A percentile compares a stretch with the other conserved stretches of the same genome.
Evolutionary conservation across 2,797 vertebrate species (phyloP).

Genomic region (Gobionotothen gibberifrons): DNA sequence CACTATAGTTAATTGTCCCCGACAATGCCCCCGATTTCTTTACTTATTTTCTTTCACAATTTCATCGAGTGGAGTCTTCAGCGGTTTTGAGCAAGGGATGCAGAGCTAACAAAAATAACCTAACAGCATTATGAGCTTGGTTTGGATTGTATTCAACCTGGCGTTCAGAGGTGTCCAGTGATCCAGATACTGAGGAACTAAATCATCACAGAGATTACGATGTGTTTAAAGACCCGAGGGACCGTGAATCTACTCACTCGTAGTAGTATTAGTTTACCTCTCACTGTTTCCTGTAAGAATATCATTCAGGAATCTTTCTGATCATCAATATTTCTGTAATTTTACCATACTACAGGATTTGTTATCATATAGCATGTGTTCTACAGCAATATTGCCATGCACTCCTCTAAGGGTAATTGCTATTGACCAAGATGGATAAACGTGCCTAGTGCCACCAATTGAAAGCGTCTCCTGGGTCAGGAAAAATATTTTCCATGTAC

Average conservation of each 20-base stretch:
- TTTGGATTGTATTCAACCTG: constrained; percentile 53
- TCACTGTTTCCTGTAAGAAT: constrained; percentile 4
- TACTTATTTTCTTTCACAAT: constrained; percentile 12
- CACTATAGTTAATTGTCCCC: constrained; percentile 11
- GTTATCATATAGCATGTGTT: neutral
- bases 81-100: constrained; percentile 18
- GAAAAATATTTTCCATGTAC: constrained; percentile 41
- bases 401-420: constrained; percentile 24
- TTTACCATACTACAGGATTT: neutral
- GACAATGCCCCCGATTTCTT: constrained; percentile 12
- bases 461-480: constrained; percentile 27
- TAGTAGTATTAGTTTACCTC: neutral
- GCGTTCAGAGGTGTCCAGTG: constrained; percentile 24
- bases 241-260: constrained; percentile 15
- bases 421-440: constrained; percentile 55
- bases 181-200: constrained; percentile 36
- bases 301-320: neutral
- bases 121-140: constrained; percentile 34
- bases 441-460: constrained; percentile 34
- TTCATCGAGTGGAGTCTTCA: constrained; percentile 19
- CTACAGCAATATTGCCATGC: neutral
- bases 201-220: constrained; percentile 52
- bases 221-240: constrained; percentile 44
- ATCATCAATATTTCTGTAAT: neutral
- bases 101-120: constrained; percentile 31